Conservation (phyloP, 2,888 invertebrate genomes). For the Eurytoma californica region DNA sequence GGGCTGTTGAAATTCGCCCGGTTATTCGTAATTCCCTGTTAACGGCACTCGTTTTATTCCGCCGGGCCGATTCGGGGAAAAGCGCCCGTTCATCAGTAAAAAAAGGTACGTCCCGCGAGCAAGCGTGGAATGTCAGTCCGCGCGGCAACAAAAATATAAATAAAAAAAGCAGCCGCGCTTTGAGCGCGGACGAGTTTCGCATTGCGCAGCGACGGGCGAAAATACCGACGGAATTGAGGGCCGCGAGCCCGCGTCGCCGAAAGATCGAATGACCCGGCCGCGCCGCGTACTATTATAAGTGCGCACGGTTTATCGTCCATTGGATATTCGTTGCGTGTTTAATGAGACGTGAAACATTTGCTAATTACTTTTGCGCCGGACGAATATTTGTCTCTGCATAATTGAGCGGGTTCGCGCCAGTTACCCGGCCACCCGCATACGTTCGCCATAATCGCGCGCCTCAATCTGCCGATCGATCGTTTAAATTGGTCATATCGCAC, state of each 20-base stretch:
- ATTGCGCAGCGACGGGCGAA: background rate
- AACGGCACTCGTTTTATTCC: slow-evolving; percentile 28
- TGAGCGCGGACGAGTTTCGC: background rate
- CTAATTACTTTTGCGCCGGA: slow-evolving; percentile 59
- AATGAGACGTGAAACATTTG: slow-evolving; percentile 60
- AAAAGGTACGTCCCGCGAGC: background rate
- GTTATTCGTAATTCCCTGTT: slow-evolving; percentile 27
- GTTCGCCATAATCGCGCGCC: too few relatives aligned
- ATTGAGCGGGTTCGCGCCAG: slow-evolving; percentile 59
- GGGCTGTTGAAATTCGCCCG: slow-evolving; percentile 24
- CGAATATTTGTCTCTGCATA: slow-evolving; percentile 64
- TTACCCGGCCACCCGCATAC: background rate
- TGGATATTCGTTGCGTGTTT: slow-evolving; percentile 57
- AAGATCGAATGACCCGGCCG: slow-evolving; percentile 11
- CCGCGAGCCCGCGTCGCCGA: background rate
- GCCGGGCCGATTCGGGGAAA: background rate
- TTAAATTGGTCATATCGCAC: slow-evolving; percentile 13
- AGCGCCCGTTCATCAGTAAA: background rate
- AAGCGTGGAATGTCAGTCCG: too few relatives aligned
- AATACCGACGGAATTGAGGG: background rate
- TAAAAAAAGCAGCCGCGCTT: background rate
- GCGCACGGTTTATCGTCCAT: slow-evolving; percentile 4
- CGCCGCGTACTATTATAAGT: background rate
- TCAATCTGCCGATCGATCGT: too few relatives aligned
- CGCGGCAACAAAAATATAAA: background rate